These are phyloP conservation scores for Cygnus buccinator DNA, from an alignment of 2,113 vertebrate species.

Conservation along the genomic window DNA sequence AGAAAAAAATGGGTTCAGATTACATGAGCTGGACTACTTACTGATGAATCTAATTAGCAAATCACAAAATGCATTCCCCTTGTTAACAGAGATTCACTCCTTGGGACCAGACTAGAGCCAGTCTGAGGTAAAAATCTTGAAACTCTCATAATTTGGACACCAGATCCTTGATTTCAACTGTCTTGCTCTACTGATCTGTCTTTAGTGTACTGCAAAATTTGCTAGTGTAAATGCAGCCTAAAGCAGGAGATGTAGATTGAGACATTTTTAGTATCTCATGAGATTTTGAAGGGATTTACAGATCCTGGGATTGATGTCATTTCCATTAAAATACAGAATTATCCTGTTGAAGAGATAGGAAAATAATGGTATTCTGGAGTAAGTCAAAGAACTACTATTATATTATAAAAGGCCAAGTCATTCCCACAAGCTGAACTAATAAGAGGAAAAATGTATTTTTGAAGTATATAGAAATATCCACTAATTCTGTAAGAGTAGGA, in stretches of 20 bases:
- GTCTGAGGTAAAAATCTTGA: background rate
- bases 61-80: background rate
- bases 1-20: background rate
- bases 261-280: background rate
- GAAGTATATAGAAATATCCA: background rate
- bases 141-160: background rate
- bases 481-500: background rate
- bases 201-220: background rate
- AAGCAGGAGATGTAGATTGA: background rate
- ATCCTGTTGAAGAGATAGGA: no score
- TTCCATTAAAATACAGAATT: background rate
- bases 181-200: background rate
- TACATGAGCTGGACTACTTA: background rate
- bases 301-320: background rate
- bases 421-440: background rate
- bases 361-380: background rate
- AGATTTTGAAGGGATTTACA: background rate
- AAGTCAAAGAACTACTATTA: background rate
- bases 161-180: background rate
- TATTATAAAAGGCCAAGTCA: background rate
- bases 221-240: background rate
- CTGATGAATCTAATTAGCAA: background rate
- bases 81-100: background rate
- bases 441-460: background rate
- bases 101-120: no score